Base-by-base conservation (phyloP, 2,888 invertebrate species). In the Actias luna region DNA sequence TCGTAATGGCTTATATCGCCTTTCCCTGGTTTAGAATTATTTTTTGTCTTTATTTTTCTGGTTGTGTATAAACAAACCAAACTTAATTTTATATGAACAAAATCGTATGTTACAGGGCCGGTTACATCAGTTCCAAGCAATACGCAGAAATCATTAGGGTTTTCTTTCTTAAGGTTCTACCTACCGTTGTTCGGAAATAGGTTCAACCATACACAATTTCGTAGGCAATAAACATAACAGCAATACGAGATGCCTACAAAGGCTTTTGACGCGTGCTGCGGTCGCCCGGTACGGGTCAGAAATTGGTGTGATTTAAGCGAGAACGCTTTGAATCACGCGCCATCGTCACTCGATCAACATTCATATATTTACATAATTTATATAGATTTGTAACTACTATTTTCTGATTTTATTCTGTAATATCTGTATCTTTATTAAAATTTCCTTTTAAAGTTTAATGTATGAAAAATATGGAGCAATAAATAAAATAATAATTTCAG, bases 221-320 rank as follows among this genome's bases (percentile, higher is more conserved):
- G 70, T 67, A 67, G 77, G 77, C 69, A 76, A 78, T 74, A 76
- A 79, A 78, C 79, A 80, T 80, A 80, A 50, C 78, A 82, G 77
- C 77, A 79, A 81, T 80, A 72, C 67, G 75, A 73, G 72, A 61
- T 71, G 67, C 76, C 83, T 84, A 84, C 88, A 89, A 87, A 87
- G 83, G 86, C 89, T 91, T 62, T 90, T 88, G 88, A 89, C 84
- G 88, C 86, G 88, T 85, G 81, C 81, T 90, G 91, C 82, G 91
- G 92, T 89, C 80, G 74, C 71, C 71, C 80, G 71, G 82, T 85
- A 82, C 83, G 87, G 89, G 88, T 84, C 86, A 85, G 88, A 85
- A 87, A 89, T 88, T 88, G 87, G 85, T 79, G 79, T 81, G 83
- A 88, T 87, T 87, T 86, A 82, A 83, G 84, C 82, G 74, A 82